Conservation (phyloP, 2,888 invertebrate genomes). For the Salticus scenicus region DNA sequence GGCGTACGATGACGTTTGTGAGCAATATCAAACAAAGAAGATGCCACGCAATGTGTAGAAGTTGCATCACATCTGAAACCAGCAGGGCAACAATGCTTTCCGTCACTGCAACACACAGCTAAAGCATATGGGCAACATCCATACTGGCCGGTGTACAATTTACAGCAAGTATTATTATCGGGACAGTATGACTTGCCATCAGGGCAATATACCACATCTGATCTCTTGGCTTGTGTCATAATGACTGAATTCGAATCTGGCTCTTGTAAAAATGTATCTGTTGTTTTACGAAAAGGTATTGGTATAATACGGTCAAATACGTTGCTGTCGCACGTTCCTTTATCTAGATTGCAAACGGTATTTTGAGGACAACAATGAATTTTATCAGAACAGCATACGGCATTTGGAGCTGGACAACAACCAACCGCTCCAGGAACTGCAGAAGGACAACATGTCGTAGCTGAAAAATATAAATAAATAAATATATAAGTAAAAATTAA, state of each 20-base stretch:
- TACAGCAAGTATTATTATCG: constrained; percentile 37
- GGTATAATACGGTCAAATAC: not conserved
- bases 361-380: constrained; percentile 43
- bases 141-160: constrained; percentile 29
- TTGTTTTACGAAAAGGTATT: not conserved
- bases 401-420: constrained; percentile 47
- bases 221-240: constrained; percentile 6
- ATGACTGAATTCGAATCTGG: not conserved
- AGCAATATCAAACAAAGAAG: constrained; percentile 2
- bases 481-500: no score
- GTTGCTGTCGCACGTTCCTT: constrained; percentile 25
- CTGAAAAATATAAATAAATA: not conserved
- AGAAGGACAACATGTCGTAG: constrained; percentile 35
- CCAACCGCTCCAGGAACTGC: constrained; percentile 23
- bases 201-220: constrained; percentile 49
- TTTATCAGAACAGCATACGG: constrained; percentile 45
- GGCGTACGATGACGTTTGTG: constrained; percentile 9
- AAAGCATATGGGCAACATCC: constrained; percentile 45
- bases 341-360: constrained; percentile 34
- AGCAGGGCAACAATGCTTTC: constrained; percentile 35
- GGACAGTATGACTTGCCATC: constrained; percentile 37
- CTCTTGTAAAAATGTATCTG: no score
- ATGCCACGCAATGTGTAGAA: constrained; percentile 33
- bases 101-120: constrained; percentile 39
- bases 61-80: constrained; percentile 41